These are phyloP conservation scores for Pygoscelis adeliae DNA, from an alignment of 2,113 vertebrate species.

Conservation along the genomic window DNA sequence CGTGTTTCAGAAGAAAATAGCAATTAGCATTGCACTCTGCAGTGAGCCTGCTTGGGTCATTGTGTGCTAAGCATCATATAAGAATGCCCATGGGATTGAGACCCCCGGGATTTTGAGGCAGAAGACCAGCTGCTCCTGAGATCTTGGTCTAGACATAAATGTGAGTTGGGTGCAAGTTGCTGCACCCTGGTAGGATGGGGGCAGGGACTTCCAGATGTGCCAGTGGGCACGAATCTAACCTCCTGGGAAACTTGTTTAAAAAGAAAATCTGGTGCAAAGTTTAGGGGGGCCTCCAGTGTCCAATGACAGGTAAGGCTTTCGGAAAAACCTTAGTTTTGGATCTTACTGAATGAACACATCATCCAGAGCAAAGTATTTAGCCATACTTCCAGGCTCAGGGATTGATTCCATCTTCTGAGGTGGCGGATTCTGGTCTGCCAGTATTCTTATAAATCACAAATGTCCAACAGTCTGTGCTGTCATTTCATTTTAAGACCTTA, in stretches of 20 bases:
- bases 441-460: background rate
- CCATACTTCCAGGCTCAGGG: background rate
- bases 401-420: background rate
- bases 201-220: background rate
- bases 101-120: background rate
- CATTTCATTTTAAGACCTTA: background rate
- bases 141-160: background rate
- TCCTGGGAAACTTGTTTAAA: background rate
- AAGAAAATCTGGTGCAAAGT: background rate
- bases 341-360: background rate
- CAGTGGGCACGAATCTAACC: background rate
- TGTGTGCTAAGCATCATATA: background rate
- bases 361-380: background rate
- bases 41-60: background rate
- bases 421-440: background rate
- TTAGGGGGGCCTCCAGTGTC: background rate
- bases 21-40: background rate
- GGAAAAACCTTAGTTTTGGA: background rate
- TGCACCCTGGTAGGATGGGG: background rate
- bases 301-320: background rate
- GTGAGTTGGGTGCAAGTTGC: background rate
- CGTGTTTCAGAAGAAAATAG: background rate
- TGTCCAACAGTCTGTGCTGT: background rate
- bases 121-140: background rate
- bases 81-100: background rate